Conservation (phyloP, 2,113 vertebrate species). For the Pedetes capensis region DNA sequence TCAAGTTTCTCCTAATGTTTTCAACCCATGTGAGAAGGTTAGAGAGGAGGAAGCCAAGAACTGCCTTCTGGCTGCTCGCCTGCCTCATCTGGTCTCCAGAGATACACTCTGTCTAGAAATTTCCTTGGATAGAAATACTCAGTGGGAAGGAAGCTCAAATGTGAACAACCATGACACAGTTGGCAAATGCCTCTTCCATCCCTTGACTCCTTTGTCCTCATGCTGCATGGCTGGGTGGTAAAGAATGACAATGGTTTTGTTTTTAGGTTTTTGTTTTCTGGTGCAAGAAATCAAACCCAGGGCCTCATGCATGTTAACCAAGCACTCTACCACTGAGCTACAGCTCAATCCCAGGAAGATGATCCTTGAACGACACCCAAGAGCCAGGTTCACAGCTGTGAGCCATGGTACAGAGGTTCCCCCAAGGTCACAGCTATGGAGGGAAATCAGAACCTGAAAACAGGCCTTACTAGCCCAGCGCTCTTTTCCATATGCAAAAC, state of each 20-base stretch:
- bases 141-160: neutral
- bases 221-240: neutral
- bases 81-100: neutral
- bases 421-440: neutral
- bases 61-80: neutral
- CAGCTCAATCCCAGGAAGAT: no score
- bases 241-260: neutral
- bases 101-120: neutral
- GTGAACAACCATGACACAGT: fast-evolving
- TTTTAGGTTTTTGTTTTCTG: no score
- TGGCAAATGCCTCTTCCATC: neutral
- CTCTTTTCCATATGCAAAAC: neutral
- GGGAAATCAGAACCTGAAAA: neutral
- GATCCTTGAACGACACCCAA: neutral
- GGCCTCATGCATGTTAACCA: no score
- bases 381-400: neutral
- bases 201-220: neutral
- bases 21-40: neutral
- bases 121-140: neutral
- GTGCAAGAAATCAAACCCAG: neutral
- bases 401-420: no score
- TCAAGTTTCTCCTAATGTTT: neutral
- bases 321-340: neutral
- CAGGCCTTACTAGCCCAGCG: neutral
- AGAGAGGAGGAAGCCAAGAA: neutral